Conservation (phyloP, 2,888 invertebrate species). For the Abscondita cerata region DNA sequence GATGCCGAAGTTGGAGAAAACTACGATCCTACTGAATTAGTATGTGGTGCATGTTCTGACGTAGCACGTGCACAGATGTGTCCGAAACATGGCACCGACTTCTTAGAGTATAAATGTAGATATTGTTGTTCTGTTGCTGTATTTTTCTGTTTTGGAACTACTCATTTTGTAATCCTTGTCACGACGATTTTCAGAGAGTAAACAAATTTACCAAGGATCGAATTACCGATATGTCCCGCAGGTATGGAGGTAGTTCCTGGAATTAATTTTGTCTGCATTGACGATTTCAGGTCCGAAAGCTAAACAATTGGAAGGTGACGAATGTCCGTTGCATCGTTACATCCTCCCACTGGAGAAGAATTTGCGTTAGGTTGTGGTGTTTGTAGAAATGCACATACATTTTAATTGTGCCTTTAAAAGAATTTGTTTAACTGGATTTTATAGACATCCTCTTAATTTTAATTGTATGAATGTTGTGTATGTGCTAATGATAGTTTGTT, state of each 20-base stretch:
- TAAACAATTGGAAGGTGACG: slow-evolving; percentile 91
- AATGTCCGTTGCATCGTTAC: slow-evolving; percentile 96
- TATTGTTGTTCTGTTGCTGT: slow-evolving; percentile 99
- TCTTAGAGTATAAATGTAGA: slow-evolving; percentile 97
- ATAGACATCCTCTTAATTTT: too few relatives aligned
- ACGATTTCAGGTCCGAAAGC: slow-evolving; percentile 87
- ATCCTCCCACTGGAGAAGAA: slow-evolving; percentile 97
- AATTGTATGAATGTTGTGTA: too few relatives aligned
- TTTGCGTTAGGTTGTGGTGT: slow-evolving; percentile 98
- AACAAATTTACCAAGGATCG: slow-evolving; percentile 88
- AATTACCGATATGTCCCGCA: slow-evolving; percentile 92
- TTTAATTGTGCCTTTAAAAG: slow-evolving; percentile 65
- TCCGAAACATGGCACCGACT: slow-evolving; percentile 97
- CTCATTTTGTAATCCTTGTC: slow-evolving; percentile 98
- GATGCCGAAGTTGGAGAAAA: slow-evolving; percentile 83
- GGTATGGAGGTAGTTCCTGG: too few relatives aligned
- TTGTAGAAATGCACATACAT: slow-evolving; percentile 93
- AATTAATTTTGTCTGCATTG: too few relatives aligned
- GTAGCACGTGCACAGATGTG: slow-evolving; percentile 95
- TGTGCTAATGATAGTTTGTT: too few relatives aligned
- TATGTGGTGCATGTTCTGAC: slow-evolving; percentile 98
- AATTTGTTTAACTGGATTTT: too few relatives aligned
- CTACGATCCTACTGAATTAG: slow-evolving; percentile 91
- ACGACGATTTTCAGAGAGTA: slow-evolving; percentile 97
- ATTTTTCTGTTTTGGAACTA: slow-evolving; percentile 99